Base-by-base conservation (phyloP, 2,888 invertebrate genomes). In the Drosophila melanocephala region DNA sequence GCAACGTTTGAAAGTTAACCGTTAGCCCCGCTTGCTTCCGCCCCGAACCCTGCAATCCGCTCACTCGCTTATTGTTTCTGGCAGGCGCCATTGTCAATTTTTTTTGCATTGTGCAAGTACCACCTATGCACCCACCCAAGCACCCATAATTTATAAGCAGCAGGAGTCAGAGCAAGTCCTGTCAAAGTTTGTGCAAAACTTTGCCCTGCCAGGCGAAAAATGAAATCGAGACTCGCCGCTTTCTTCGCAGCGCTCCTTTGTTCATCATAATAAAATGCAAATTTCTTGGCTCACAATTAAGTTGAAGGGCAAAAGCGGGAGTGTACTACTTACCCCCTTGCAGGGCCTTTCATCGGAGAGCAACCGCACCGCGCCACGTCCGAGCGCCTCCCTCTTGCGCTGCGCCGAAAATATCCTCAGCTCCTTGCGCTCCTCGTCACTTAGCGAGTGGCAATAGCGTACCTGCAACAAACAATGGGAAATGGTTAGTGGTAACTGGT, bases 351-450 rank as follows among this genome's bases (percentile, higher is more conserved):
- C 95, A 74, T 96, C 95, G 52, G 97, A 96, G 89, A 96, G 94
- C 93, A 97, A 97, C 81, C 97, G 95, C 75, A 98, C 98, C 88
- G 97, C 96, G 12, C 99, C 99, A 64, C 99, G 94, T 19, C 99
- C 99, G 62, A 99, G 95, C 7, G 99, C 98, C 93, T 99, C 99
- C 65, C 98, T 95, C 93, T 99, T 99, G 92, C 99, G 94, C 94
- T 98, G 98, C 28, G 97, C 96, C 85, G 97, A 98, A 94, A 99
- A 99, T 93, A 98, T 95, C 80, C 98, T 95, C 87, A 99, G 94
- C 94, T 99, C 99, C 93, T 98, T 97, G 84, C 97, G 96, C 93
- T 99, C 99, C 93, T 98, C 98, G 90, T 98, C 98, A 70, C 96
- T 96, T 82, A 99, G 95, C 77, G 97, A 96, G 94, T 98, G 98